Conservation (phyloP, 2,888 invertebrate species). For the Cetonia aurata region DNA sequence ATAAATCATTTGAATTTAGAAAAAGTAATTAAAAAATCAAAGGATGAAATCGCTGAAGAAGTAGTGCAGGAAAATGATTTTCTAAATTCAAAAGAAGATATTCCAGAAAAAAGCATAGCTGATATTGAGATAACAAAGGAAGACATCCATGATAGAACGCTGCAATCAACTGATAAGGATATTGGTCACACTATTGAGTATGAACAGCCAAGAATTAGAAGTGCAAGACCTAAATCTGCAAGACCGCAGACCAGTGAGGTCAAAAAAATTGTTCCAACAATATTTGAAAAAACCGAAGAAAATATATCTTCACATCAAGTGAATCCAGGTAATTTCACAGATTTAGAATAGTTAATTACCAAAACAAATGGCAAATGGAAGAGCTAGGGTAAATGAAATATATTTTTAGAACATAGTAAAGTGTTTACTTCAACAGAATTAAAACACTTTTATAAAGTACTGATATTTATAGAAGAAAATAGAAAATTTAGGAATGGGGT, state of each 20-base stretch:
- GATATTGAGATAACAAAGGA: neutral
- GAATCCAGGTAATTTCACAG: no score
- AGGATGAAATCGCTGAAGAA: no score
- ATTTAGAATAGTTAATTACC: neutral
- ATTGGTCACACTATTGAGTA: no score
- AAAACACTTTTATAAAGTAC: no score
- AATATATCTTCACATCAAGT: neutral
- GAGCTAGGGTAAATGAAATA: neutral
- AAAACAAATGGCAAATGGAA: neutral
- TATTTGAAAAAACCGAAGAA: constrained; percentile 52
- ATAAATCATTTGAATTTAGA: no score
- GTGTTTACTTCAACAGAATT: neutral
- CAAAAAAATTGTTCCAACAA: constrained; percentile 42
- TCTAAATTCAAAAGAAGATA: neutral
- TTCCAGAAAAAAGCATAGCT: constrained; percentile 20
- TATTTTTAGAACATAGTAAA: neutral
- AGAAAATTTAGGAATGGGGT: no score
- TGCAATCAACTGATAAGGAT: neutral
- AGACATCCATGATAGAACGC: neutral
- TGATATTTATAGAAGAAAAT: no score
- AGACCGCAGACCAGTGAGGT: constrained; percentile 59
- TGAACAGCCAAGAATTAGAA: constrained; percentile 13
- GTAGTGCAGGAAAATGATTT: no score
- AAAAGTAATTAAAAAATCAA: no score
- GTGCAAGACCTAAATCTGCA: constrained; percentile 61